phyloP scores from a whole-genome alignment of 2,888 invertebrate genomes.

The Boloria selene region DNA sequence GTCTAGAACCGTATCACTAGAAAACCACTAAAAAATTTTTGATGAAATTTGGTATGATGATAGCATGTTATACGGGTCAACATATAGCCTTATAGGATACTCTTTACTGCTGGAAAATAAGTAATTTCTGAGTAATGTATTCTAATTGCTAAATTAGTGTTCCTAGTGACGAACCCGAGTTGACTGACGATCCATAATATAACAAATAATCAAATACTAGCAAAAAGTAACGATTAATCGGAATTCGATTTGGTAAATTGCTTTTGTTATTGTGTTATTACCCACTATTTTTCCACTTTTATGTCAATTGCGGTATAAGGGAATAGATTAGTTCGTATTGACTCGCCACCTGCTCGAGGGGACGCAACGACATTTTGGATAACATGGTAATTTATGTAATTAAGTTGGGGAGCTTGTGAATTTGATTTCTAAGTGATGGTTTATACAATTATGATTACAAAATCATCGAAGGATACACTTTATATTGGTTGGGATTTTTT shows the following conservation, averaged over 20 bases:
- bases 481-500: too few relatives aligned
- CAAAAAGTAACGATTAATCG: not conserved
- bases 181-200: not conserved
- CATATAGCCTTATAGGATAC: too few relatives aligned
- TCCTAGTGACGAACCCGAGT: too few relatives aligned
- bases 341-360: slow-evolving; percentile 37
- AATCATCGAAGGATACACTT: not conserved
- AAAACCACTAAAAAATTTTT: too few relatives aligned
- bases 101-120: too few relatives aligned
- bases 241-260: slow-evolving; percentile 16
- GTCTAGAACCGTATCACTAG: too few relatives aligned
- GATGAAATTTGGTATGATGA: too few relatives aligned
- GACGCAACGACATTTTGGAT: slow-evolving; percentile 20
- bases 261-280: slow-evolving; percentile 18
- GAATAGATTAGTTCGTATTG: slow-evolving; percentile 21
- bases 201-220: not conserved
- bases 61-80: too few relatives aligned
- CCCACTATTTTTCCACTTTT: slow-evolving; percentile 25
- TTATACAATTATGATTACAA: not conserved
- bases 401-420: slow-evolving; percentile 40
- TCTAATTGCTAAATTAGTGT: too few relatives aligned
- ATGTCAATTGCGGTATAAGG: slow-evolving; percentile 22
- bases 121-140: too few relatives aligned
- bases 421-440: slow-evolving; percentile 22
- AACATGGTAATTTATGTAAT: slow-evolving; percentile 40